Evolutionary conservation across 2,797 vertebrate genomes (phyloP).

Genomic region (Triplophysa yarkandensis): DNA sequence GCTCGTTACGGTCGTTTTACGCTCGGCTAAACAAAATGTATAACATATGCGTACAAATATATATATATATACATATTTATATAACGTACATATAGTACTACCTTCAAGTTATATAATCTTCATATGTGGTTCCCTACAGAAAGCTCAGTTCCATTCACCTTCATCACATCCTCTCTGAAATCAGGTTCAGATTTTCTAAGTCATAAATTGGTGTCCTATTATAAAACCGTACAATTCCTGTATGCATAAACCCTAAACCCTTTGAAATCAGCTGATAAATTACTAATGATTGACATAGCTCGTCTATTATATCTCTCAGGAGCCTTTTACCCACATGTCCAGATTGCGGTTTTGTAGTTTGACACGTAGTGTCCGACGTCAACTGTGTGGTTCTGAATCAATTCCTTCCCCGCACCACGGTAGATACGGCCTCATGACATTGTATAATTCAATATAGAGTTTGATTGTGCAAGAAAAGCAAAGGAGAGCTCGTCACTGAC

Average conservation of each 20-base stretch:
- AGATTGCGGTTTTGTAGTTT: background rate
- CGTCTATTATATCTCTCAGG: no score
- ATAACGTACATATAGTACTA: background rate
- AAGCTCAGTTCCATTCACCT: background rate
- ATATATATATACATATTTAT: slow-evolving; percentile 7
- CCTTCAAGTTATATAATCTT: slow-evolving; percentile 14
- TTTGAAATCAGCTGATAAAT: background rate
- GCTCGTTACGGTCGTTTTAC: background rate
- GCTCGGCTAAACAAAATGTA: no score
- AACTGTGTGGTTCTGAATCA: background rate
- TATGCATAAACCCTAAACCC: no score
- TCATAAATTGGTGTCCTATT: background rate
- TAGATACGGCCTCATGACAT: background rate
- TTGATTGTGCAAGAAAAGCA: slow-evolving; percentile 25
- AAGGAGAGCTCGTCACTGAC: background rate
- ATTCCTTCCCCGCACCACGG: background rate
- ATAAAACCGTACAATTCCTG: no score
- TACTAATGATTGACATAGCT: background rate
- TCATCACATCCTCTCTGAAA: background rate
- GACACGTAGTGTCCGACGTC: background rate
- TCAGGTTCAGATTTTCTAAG: background rate
- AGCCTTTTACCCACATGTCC: background rate
- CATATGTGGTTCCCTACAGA: background rate
- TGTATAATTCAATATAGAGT: background rate
- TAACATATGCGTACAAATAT: background rate